A percentile compares a stretch with the other conserved stretches of the same genome.
Evolutionary conservation across 2,113 vertebrate species (phyloP).

Genomic region (Lontra canadensis): DNA sequence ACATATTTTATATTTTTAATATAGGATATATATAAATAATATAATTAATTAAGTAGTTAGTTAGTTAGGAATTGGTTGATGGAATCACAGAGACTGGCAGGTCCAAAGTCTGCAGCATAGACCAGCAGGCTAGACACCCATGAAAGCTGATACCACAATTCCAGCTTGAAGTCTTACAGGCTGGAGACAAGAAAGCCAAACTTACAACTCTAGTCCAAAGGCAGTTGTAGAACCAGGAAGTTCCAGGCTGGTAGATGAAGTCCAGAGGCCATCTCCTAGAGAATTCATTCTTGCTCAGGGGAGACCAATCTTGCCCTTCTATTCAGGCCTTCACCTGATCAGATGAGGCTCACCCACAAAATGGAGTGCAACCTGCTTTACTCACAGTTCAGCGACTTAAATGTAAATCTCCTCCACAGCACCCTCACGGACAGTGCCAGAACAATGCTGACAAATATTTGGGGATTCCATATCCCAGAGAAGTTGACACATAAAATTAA

Average conservation of each 20-base stretch:
- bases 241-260: fast-evolving
- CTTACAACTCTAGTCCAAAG: fast-evolving
- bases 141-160: not conserved
- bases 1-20: not conserved
- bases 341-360: not conserved
- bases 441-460: not conserved
- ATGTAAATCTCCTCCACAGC: not conserved
- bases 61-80: not conserved
- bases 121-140: not conserved
- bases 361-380: not conserved
- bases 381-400: not conserved
- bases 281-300: not conserved
- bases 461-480: not conserved
- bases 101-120: not conserved
- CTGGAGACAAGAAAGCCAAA: not conserved
- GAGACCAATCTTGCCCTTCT: not conserved
- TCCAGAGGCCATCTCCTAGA: too few relatives aligned
- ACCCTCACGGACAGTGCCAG: not conserved
- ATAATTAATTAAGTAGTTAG: not conserved
- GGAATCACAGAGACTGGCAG: not conserved
- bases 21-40: not conserved
- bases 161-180: not conserved
- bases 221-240: fast-evolving
- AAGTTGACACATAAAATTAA: not conserved
- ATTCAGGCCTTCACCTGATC: not conserved